Percentiles rank a stretch among this genome's conserved stretches.
These are phyloP conservation scores for Falco biarmicus DNA, from an alignment of 2,797 vertebrate genomes.

Conservation along the genomic window DNA sequence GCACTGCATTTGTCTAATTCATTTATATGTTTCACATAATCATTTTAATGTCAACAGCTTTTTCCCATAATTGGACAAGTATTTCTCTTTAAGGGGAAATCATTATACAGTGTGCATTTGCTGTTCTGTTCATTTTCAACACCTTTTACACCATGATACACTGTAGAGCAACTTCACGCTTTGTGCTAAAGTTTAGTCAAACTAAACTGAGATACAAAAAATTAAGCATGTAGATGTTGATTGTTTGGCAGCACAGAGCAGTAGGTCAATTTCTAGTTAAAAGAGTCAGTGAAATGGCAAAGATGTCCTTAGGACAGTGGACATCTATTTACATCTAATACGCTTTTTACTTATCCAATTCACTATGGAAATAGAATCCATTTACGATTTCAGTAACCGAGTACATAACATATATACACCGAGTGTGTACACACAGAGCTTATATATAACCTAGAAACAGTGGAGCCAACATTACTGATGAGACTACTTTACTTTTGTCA, in stretches of 20 bases:
- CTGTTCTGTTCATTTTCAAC: not conserved
- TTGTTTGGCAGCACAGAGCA: not conserved
- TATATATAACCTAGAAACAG: not conserved
- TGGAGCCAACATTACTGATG: not conserved
- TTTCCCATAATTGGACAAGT: not conserved
- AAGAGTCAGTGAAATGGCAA: not conserved
- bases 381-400: not conserved
- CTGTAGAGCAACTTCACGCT: not conserved
- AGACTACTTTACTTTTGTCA: not conserved
- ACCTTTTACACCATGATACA: not conserved
- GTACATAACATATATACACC: not conserved
- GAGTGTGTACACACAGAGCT: not conserved
- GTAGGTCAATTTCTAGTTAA: not conserved
- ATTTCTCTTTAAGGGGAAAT: not conserved
- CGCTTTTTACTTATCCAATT: not conserved
- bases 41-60: not conserved
- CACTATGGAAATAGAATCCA: not conserved
- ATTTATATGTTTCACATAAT: not conserved
- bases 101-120: not conserved
- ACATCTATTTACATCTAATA: not conserved
- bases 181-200: not conserved
- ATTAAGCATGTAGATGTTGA: not conserved
- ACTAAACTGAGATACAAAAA: not conserved
- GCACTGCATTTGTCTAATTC: not conserved
- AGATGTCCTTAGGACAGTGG: not conserved